Evolutionary conservation across 2,888 invertebrate genomes (phyloP), one percentile per base, ranked within the genome.

Genomic region (Ectemnius continuus): DNA sequence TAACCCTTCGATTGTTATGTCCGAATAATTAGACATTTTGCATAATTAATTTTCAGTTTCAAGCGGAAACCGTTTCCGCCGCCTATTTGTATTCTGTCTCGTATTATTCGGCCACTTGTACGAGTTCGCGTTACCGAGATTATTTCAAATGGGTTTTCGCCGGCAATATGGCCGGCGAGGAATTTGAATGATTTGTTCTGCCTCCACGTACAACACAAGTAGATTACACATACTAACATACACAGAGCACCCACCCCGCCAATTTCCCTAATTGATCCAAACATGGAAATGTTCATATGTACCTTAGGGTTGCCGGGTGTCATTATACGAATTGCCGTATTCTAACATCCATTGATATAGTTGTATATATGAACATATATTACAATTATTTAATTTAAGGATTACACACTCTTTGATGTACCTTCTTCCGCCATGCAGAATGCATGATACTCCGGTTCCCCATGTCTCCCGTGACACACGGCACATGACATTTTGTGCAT

Each of bases 391-490:
- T 36, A 36, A 36, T 36, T 6, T 36, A 36, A 52, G 5, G 16
- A 52, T 14, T 52, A 52, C 52, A 52, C 18, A 18, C 26, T 20
- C 61, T 36, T 36, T 36, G 56, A 64, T 60, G 28, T 65, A 16
- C 36, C 20, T 23, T 20, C 26, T 14, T 62, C 48, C 14, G 16
- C 26, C 26, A 56, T 56, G 64, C 36, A 36, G 36, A 28, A 64
- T 16, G 28, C 64, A 56, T 5, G 56, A 36, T 6, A n/a, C 16
- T 46, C 46, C 23, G 13, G 14, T 47, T 36, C 20, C 61, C 61
- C n/a, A n/a, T 36, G 28, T 52, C 14, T 36, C 52, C 52, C 52
- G 4, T 16, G 52, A 14, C 52, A 11, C 52, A 58, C 36, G 36
- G 36, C 58, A 58, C 58, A 58, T 26, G 18, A 18, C 58, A 26